A percentile compares a stretch with the other conserved stretches of the same genome.
Evolutionary conservation across 2,888 invertebrate species (phyloP).

Genomic region (Phragmatobia fuliginosa): DNA sequence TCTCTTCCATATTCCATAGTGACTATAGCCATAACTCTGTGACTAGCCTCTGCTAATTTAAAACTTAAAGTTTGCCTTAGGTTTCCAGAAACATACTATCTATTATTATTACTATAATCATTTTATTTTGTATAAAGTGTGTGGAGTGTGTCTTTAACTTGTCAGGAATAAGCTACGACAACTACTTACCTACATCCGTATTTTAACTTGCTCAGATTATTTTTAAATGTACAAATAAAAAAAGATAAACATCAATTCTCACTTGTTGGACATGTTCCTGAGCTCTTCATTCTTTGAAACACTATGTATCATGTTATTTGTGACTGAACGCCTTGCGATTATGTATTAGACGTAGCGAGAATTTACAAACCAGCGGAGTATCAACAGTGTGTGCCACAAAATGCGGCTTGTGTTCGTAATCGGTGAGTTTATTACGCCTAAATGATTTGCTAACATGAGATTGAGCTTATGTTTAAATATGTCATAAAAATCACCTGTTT

Average conservation of each 20-base stretch:
- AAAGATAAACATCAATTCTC: neutral
- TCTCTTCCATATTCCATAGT: no score
- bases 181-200: no score
- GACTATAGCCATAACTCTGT: no score
- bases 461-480: neutral
- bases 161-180: no score
- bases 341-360: conserved; percentile 55
- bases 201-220: neutral
- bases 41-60: no score
- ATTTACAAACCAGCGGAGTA: conserved; percentile 58
- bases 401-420: conserved; percentile 63
- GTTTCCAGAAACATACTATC: no score
- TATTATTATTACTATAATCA: no score
- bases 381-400: conserved; percentile 34
- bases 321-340: conserved; percentile 58
- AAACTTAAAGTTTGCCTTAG: no score
- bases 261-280: conserved; percentile 7
- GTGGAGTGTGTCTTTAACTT: no score
- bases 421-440: conserved; percentile 61
- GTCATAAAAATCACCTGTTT: no score
- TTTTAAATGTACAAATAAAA: neutral
- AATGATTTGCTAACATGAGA: conserved; percentile 27
- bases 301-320: conserved; percentile 62
- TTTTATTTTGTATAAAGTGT: no score
- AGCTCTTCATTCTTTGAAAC: conserved; percentile 25